These are phyloP conservation scores for Phycodurus eques DNA, from an alignment of 2,113 vertebrate species.

Conservation along the genomic window DNA sequence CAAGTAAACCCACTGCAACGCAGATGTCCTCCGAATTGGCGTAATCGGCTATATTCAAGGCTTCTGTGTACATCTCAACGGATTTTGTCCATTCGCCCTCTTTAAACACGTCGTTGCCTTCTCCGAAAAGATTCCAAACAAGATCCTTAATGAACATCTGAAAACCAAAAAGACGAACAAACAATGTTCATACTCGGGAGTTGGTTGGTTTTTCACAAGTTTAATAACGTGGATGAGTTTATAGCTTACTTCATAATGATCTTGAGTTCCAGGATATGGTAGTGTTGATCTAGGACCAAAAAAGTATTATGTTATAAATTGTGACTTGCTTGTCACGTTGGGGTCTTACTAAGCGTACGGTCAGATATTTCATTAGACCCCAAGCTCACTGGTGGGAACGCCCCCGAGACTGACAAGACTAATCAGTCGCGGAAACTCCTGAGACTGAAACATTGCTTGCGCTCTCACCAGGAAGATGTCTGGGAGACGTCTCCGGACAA, in stretches of 20 bases:
- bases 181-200: background rate
- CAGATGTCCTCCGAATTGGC: slow-evolving; percentile 89
- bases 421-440: too few species aligned
- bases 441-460: too few species aligned
- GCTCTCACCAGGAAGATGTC: too few species aligned
- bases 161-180: slow-evolving; percentile 3
- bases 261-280: slow-evolving; percentile 88
- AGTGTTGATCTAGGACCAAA: slow-evolving; percentile 82
- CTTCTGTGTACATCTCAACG: slow-evolving; percentile 89
- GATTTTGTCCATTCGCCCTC: slow-evolving; percentile 86
- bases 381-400: too few species aligned
- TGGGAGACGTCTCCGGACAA: too few species aligned
- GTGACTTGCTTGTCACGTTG: too few species aligned
- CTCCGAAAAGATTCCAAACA: slow-evolving; percentile 89
- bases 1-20: slow-evolving; percentile 78
- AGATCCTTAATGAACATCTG: slow-evolving; percentile 90
- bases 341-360: too few species aligned
- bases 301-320: slow-evolving; percentile 8
- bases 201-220: too few species aligned
- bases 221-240: background rate
- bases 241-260: slow-evolving; percentile 87
- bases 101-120: slow-evolving; percentile 90
- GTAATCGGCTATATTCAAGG: slow-evolving; percentile 89
- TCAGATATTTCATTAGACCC: too few species aligned
- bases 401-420: too few species aligned